phyloP scores from a whole-genome alignment of 1,140 invertebrate species.

The Drosophila simulans region DNA sequence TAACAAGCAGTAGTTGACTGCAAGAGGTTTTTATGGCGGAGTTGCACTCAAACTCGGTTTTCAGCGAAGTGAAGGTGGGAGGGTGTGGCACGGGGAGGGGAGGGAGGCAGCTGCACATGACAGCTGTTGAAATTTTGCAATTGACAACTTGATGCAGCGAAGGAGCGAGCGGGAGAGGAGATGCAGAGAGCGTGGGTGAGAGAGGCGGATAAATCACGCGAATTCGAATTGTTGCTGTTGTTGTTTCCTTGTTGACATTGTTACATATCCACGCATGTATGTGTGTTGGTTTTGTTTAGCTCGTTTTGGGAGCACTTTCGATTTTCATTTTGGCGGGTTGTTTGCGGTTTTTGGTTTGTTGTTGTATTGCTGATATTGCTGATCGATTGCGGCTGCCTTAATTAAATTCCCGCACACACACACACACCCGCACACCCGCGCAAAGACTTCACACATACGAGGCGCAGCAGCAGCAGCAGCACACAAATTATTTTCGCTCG shows the following conservation, averaged over 20 bases:
- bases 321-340: constrained; percentile 46
- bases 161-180: constrained; percentile 9
- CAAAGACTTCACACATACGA: constrained; percentile 52
- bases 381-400: constrained; percentile 57
- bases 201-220: constrained; percentile 68
- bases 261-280: constrained; percentile 50
- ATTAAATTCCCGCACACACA: constrained; percentile 51
- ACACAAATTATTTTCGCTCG: constrained; percentile 75
- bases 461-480: constrained; percentile 32
- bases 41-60: constrained; percentile 33
- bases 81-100: background rate
- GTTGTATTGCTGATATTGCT: constrained; percentile 39
- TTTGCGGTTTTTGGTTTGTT: constrained; percentile 39
- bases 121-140: constrained; percentile 64
- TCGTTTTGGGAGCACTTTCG: constrained; percentile 62
- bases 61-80: background rate
- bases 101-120: constrained; percentile 34
- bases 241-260: constrained; percentile 72
- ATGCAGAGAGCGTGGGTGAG: constrained; percentile 55
- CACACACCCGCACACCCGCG: constrained; percentile 37
- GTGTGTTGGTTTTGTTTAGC: constrained; percentile 25
- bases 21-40: constrained; percentile 8
- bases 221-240: constrained; percentile 41
- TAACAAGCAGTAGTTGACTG: constrained; percentile 46
- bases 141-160: constrained; percentile 24